A percentile compares a stretch with the other conserved stretches of the same genome.
Conservation (phyloP, 2,113 vertebrate species). For the Haliaeetus leucogaster region DNA sequence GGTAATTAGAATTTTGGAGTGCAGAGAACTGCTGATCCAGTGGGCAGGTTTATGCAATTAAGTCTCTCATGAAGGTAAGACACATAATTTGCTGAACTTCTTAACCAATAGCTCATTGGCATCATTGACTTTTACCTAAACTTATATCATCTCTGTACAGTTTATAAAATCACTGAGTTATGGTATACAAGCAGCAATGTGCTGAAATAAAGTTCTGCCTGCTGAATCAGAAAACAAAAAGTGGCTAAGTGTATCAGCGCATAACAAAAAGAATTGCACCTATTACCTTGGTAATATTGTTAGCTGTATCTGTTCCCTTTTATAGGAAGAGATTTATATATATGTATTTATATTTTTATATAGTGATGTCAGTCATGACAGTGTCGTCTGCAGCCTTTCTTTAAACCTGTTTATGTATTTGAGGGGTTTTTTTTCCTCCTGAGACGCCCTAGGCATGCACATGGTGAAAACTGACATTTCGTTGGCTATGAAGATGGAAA, state of each 20-base stretch:
- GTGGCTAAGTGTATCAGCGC: not conserved
- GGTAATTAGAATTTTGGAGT: not conserved
- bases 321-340: not conserved
- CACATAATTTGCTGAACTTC: not conserved
- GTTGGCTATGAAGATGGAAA: conserved; percentile 31
- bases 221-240: not conserved
- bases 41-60: not conserved
- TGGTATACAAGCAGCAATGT: not conserved
- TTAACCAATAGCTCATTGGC: not conserved
- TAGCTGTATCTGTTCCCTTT: not conserved
- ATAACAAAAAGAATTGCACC: not conserved
- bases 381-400: conserved; percentile 18
- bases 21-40: not conserved
- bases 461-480: conserved; percentile 27
- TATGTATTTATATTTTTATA: not conserved
- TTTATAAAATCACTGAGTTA: not conserved
- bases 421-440: not conserved
- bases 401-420: conserved; percentile 41
- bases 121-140: not conserved
- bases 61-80: not conserved
- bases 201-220: not conserved
- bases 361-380: not conserved
- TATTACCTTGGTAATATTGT: not conserved
- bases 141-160: not conserved
- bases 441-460: not conserved